Conservation (phyloP, 53 echinoderm and acorn worm genomes). For the Stichopus horrens region DNA sequence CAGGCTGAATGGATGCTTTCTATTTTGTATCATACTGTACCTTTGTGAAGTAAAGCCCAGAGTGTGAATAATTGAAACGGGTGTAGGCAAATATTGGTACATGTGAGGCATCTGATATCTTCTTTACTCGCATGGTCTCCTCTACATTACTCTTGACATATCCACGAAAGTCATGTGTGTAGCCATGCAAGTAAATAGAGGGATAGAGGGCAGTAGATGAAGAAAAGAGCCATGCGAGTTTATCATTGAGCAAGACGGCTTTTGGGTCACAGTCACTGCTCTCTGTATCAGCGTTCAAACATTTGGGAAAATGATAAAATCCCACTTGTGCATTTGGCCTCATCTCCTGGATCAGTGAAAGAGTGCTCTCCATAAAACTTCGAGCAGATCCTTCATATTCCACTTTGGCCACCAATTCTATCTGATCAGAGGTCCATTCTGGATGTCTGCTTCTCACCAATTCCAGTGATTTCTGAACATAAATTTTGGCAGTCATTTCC, state of each 20-base stretch:
- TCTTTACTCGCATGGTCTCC: slow-evolving; percentile 70
- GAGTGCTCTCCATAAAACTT: slow-evolving; percentile 64
- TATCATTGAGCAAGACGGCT: slow-evolving; percentile 46
- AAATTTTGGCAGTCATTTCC: slow-evolving; percentile 19
- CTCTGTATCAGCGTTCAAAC: slow-evolving; percentile 20
- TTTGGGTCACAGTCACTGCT: slow-evolving; percentile 27
- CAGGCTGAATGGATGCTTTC: too few species aligned
- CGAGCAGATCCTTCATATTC: slow-evolving; percentile 72
- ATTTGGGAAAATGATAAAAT: slow-evolving; percentile 76
- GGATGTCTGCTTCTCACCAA: slow-evolving; percentile 54
- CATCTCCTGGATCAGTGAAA: slow-evolving; percentile 54
- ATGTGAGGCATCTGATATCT: slow-evolving; percentile 44
- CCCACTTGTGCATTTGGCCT: slow-evolving; percentile 71
- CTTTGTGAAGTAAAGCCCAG: slow-evolving; percentile 49
- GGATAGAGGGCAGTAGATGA: slow-evolving; percentile 72
- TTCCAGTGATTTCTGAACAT: slow-evolving; percentile 37
- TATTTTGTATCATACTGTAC: slow-evolving; percentile 43
- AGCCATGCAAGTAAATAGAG: slow-evolving; percentile 69
- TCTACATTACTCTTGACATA: slow-evolving; percentile 50
- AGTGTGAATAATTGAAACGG: slow-evolving; percentile 69
- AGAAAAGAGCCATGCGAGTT: slow-evolving; percentile 78
- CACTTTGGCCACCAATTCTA: slow-evolving; percentile 59
- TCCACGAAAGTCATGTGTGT: neutral
- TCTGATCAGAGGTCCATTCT: slow-evolving; percentile 52
- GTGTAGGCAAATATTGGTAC: slow-evolving; percentile 65